phyloP scores from a whole-genome alignment of 2,797 vertebrate genomes.

The Hozukius guyotensis region DNA sequence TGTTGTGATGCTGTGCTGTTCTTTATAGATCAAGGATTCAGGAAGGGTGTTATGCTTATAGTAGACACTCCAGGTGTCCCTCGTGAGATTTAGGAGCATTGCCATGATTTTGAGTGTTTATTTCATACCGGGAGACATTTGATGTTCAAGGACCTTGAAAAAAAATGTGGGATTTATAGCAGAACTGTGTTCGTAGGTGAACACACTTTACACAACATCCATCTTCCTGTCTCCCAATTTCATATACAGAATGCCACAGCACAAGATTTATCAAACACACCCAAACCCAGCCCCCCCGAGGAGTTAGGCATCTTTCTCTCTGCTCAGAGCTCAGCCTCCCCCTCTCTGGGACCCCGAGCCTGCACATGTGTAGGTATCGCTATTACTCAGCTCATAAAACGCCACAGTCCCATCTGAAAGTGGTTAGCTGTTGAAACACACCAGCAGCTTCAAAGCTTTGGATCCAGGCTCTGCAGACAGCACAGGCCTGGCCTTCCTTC shows the following conservation, averaged over 20 bases:
- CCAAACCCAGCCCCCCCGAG: conserved; percentile 53
- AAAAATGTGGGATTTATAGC: conserved; percentile 16
- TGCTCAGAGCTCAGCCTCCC: conserved; percentile 63
- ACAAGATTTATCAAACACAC: conserved; percentile 59
- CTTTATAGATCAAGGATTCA: background rate
- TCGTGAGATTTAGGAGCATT: background rate
- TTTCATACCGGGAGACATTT: conserved; percentile 11
- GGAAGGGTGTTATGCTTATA: background rate
- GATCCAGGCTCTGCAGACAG: conserved; percentile 76
- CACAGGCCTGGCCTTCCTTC: conserved; percentile 63
- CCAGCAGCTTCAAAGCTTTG: conserved; percentile 84
- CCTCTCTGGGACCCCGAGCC: conserved; percentile 79
- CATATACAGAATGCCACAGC: conserved; percentile 30
- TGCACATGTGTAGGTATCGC: conserved; percentile 85
- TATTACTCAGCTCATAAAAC: conserved; percentile 85
- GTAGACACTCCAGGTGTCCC: background rate
- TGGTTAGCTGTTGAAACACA: conserved; percentile 85
- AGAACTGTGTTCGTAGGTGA: conserved; percentile 5
- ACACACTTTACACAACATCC: conserved; percentile 34
- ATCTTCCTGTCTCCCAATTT: conserved; percentile 35
- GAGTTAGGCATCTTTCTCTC: conserved; percentile 57
- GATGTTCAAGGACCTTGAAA: conserved; percentile 24
- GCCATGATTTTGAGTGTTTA: background rate
- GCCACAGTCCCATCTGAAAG: conserved; percentile 87
- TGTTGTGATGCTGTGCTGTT: conserved; percentile 48